Conservation (phyloP, 2,888 invertebrate species). For the Oligia latruncula region DNA sequence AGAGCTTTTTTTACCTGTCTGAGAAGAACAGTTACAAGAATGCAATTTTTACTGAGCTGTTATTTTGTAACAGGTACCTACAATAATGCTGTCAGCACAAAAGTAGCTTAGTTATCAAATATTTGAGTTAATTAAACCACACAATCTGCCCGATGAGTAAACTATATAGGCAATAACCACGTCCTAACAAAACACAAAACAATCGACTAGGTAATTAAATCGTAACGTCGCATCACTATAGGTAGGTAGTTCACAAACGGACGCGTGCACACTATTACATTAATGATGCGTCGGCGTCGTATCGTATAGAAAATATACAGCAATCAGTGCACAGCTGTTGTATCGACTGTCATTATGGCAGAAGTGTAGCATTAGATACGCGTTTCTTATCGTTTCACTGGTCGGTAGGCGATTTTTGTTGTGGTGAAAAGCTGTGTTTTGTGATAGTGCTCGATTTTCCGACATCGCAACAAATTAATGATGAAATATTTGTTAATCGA, state of each 20-base stretch:
- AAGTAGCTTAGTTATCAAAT: not conserved
- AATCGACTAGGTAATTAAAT: conserved; percentile 55
- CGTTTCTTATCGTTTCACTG: conserved; percentile 66
- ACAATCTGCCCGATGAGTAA: not conserved
- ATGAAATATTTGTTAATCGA: no score
- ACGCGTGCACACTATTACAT: conserved; percentile 81
- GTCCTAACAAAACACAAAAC: conserved; percentile 11
- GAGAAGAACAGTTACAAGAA: not conserved
- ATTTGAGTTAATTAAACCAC: no score
- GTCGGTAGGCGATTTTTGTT: conserved; percentile 32
- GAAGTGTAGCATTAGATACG: conserved; percentile 60
- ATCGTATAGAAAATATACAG: conserved; percentile 82
- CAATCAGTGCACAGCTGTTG: conserved; percentile 78
- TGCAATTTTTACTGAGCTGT: not conserved
- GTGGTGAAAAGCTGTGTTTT: conserved; percentile 32
- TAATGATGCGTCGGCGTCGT: conserved; percentile 75
- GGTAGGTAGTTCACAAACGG: conserved; percentile 40
- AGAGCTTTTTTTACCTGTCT: not conserved
- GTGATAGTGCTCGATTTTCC: not conserved
- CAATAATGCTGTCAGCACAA: no score
- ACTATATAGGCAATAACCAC: not conserved
- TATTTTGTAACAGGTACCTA: not conserved
- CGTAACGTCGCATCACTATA: conserved; percentile 44
- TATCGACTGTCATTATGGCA: conserved; percentile 71
- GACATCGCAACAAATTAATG: not conserved